Evolutionary conservation across 2,113 vertebrate species (phyloP).

Genomic region (Pandion haliaetus): DNA sequence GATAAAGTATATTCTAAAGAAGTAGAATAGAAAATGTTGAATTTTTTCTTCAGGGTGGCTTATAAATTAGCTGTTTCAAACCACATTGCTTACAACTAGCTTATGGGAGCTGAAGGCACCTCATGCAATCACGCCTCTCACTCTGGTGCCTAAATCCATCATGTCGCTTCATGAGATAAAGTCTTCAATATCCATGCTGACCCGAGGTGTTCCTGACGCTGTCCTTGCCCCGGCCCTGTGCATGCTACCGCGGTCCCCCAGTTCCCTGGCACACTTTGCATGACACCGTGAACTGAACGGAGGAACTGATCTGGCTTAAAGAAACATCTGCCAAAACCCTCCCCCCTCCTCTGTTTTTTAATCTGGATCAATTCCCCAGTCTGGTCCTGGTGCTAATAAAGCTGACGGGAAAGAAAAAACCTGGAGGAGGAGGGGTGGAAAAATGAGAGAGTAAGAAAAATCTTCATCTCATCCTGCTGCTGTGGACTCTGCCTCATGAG

Average conservation of each 20-base stretch:
- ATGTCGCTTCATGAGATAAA: not conserved
- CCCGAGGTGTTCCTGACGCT: not conserved
- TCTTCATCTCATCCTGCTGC: not conserved
- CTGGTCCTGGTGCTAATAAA: not conserved
- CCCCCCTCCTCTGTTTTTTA: not conserved
- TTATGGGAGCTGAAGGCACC: not conserved
- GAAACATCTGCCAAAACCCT: not conserved
- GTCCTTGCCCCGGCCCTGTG: not conserved
- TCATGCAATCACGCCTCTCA: not conserved
- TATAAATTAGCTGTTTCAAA: not conserved
- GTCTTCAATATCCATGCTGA: not conserved
- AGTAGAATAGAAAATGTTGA: not conserved
- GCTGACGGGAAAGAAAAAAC: not conserved
- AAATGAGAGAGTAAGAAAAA: not conserved
- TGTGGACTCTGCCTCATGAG: not conserved
- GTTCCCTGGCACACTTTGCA: not conserved
- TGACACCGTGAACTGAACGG: not conserved
- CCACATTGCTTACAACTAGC: not conserved
- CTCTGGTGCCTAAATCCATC: not conserved
- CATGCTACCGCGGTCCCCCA: accelerated
- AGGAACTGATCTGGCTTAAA: constrained; percentile 15
- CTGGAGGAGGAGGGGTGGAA: not conserved
- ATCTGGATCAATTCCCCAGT: not conserved
- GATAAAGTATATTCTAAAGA: not conserved
- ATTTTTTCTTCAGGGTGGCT: not conserved